Conservation (phyloP, 1,140 invertebrate genomes). For the Nasonia vitripennis region DNA sequence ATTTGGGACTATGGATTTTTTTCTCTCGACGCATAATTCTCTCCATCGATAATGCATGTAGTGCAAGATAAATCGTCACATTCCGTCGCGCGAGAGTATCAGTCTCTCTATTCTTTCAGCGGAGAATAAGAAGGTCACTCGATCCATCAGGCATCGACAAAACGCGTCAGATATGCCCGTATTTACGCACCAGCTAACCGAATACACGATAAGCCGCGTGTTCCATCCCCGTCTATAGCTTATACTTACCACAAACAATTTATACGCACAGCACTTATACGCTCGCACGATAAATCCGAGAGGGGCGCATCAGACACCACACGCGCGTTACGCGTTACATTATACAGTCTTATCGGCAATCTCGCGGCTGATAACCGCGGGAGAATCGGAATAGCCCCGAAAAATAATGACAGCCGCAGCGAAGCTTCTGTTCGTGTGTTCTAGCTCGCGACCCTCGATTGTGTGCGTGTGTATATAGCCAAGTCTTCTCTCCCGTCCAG, state of each 20-base stretch:
- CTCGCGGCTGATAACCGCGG: neutral
- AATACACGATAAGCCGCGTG: constrained; percentile 20
- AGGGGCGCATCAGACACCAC: neutral
- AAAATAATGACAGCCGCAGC: constrained; percentile 66
- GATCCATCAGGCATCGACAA: constrained; percentile 2
- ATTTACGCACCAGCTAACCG: neutral
- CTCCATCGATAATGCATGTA: neutral
- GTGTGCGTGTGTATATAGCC: neutral
- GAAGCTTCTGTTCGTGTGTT: constrained; percentile 27
- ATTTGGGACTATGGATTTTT: no score
- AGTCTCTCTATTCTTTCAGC: neutral
- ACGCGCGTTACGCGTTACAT: neutral
- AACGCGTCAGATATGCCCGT: neutral
- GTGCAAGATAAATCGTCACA: neutral
- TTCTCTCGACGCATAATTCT: no score
- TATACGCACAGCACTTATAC: neutral
- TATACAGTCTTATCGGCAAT: neutral
- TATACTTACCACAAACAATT: neutral
- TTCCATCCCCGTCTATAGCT: constrained; percentile 16
- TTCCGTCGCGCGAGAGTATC: neutral
- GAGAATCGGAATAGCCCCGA: constrained; percentile 46
- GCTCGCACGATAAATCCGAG: neutral
- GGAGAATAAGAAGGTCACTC: constrained; percentile 6
- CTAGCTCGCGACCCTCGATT: constrained; percentile 50
- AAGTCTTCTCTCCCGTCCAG: constrained; percentile 48